Evolutionary conservation across 37 sponge, comb jelly and placozoan species (phyloP).

Genomic region (Eunapius fragilis): DNA sequence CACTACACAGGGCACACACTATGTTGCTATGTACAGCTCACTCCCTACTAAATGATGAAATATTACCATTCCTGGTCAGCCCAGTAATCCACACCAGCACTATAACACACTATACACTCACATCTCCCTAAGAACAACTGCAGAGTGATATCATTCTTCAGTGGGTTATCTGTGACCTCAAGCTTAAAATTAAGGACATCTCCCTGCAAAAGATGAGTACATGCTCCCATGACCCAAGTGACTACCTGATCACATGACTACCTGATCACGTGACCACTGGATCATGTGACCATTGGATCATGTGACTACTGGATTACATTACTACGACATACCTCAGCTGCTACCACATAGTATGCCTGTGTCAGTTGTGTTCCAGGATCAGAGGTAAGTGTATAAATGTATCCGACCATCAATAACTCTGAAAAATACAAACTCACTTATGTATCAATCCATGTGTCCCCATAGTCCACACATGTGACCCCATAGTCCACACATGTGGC

Average conservation of each 20-base stretch:
- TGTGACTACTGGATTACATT: not conserved
- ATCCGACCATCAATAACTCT: not conserved
- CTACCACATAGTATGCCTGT: not conserved
- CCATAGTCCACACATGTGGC: not conserved
- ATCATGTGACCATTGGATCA: not conserved
- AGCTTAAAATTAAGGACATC: constrained; percentile 28
- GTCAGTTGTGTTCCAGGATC: not conserved
- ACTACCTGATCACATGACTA: not conserved
- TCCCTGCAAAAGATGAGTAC: constrained; percentile 9
- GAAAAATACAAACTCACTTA: not conserved
- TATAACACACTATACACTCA: constrained; percentile 6
- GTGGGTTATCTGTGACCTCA: constrained; percentile 22
- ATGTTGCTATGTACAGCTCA: no score
- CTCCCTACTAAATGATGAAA: no score
- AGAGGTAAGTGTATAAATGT: not conserved
- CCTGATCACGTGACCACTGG: not conserved
- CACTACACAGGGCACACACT: no score
- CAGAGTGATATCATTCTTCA: not conserved
- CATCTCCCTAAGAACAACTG: constrained; percentile 58
- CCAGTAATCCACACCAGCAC: not conserved
- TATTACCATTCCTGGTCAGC: no score
- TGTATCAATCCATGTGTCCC: not conserved
- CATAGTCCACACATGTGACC: no score
- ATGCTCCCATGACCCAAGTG: not conserved
- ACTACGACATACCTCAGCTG: not conserved